Conservation (phyloP, 2,113 vertebrate genomes). For the Desmodus rotundus region DNA sequence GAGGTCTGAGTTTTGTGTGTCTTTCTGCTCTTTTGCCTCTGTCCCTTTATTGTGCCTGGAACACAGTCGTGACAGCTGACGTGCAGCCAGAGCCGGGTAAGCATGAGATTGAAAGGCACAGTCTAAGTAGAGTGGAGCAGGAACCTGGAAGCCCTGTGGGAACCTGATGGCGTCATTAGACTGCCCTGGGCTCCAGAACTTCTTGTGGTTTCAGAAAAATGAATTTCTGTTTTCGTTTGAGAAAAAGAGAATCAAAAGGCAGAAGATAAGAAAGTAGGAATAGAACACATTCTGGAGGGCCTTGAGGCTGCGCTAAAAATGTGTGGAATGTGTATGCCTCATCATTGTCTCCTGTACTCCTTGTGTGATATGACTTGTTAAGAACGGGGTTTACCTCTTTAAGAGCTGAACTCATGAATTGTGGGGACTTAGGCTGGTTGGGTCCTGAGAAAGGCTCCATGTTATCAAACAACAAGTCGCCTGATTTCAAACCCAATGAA, state of each 20-base stretch:
- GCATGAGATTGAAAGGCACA: neutral
- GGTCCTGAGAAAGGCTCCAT: neutral
- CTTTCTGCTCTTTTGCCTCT: neutral
- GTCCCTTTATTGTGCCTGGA: neutral
- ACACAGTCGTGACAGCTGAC: neutral
- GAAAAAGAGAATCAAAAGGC: neutral
- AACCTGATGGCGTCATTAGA: accelerated
- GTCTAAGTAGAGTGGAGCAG: neutral
- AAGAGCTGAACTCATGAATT: neutral
- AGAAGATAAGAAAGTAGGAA: neutral
- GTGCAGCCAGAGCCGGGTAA: neutral
- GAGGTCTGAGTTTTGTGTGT: neutral
- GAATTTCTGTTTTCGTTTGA: neutral
- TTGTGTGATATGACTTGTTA: neutral
- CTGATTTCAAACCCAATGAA: neutral
- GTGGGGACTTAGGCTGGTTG: neutral
- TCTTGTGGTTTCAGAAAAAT: neutral
- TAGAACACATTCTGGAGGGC: neutral
- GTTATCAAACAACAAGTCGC: neutral
- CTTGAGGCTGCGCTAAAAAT: neutral
- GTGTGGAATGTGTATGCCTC: neutral
- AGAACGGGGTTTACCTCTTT: neutral
- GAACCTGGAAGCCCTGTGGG: neutral
- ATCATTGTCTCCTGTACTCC: neutral
- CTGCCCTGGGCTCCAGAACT: neutral